Conservation (phyloP, 92 coral and sea anemone genomes). For the Zoanthus sansibaricus region DNA sequence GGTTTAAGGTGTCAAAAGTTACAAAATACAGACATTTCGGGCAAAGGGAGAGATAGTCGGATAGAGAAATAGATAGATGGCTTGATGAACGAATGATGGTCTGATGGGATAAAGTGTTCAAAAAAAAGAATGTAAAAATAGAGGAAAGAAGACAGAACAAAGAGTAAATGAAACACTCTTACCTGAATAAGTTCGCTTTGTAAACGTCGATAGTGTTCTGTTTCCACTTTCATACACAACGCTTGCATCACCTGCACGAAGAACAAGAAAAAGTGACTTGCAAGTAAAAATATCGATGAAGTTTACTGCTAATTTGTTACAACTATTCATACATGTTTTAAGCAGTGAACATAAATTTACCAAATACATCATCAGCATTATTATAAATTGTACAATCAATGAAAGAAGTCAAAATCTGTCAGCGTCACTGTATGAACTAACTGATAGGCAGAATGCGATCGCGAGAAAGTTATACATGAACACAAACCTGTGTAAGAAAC, state of each 20-base stretch:
- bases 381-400: too few species aligned
- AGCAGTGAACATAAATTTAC: too few species aligned
- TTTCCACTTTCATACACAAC: constrained; percentile 90
- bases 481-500: constrained; percentile 85
- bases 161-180: background rate
- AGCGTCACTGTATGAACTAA: too few species aligned
- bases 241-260: constrained; percentile 85
- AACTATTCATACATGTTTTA: too few species aligned
- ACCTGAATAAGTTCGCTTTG: constrained; percentile 88
- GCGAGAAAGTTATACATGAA: background rate
- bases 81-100: background rate
- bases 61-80: background rate
- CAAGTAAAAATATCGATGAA: background rate
- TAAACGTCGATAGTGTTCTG: constrained; percentile 93
- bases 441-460: too few species aligned
- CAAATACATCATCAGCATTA: too few species aligned
- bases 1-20: too few species aligned
- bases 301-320: too few species aligned
- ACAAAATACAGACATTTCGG: too few species aligned
- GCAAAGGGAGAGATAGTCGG: background rate
- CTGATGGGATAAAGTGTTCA: background rate
- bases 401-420: too few species aligned
- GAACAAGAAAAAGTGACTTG: background rate
- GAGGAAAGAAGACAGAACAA: background rate
- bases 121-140: too few species aligned